Conservation (phyloP, 1,140 invertebrate species). For the Panagrolaimus sp. region DNA sequence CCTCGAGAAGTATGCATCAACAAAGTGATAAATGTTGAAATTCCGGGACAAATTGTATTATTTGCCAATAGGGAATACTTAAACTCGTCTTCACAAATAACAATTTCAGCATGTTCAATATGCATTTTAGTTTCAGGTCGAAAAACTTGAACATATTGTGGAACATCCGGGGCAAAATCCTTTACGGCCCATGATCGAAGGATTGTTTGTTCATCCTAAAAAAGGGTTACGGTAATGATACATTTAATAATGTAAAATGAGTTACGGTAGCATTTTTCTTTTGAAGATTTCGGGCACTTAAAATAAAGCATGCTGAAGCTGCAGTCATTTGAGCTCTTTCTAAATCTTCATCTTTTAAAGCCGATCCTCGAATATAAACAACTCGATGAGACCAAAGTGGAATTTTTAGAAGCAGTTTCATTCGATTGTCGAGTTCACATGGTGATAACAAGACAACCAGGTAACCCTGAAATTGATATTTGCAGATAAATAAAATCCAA, state of each 20-base stretch:
- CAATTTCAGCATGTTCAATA: slow-evolving; percentile 83
- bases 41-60: slow-evolving; percentile 93
- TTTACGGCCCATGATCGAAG: slow-evolving; percentile 94
- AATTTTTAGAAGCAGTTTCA: slow-evolving; percentile 93
- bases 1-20: slow-evolving; percentile 88
- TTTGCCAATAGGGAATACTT: slow-evolving; percentile 93
- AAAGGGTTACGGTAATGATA: slow-evolving; percentile 1
- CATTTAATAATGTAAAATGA: slow-evolving; percentile 19
- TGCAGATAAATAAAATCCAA: no score
- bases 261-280: slow-evolving; percentile 26
- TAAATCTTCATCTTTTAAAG: slow-evolving; percentile 85
- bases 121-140: slow-evolving; percentile 94
- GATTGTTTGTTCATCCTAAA: slow-evolving; percentile 87
- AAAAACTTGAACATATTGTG: slow-evolving; percentile 96
- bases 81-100: slow-evolving; percentile 91
- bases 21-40: slow-evolving; percentile 88
- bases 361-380: slow-evolving; percentile 92
- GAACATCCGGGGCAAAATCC: slow-evolving; percentile 88
- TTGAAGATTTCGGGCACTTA: slow-evolving; percentile 60
- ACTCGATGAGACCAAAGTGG: slow-evolving; percentile 95
- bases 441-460: slow-evolving; percentile 91
- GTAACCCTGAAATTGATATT: slow-evolving; percentile 72
- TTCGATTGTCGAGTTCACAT: slow-evolving; percentile 91
- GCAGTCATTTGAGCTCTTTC: slow-evolving; percentile 78
- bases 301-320: slow-evolving; percentile 63